phyloP scores from a whole-genome alignment of 2,888 invertebrate species.

The Eristalis arbustorum region DNA sequence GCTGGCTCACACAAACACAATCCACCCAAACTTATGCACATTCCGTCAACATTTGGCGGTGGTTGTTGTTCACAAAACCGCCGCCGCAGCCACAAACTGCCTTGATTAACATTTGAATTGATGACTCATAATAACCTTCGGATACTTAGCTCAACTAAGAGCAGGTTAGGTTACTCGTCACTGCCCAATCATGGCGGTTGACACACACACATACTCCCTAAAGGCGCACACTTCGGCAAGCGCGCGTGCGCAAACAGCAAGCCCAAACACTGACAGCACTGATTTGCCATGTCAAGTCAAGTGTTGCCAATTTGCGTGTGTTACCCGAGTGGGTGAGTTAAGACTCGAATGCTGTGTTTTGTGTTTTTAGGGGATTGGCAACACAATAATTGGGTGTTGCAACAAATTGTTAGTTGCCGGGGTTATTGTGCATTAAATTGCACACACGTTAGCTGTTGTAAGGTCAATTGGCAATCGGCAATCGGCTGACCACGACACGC shows the following conservation, averaged over 20 bases:
- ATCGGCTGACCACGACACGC: conserved; percentile 25
- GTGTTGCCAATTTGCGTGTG: conserved; percentile 62
- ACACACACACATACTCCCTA: not conserved
- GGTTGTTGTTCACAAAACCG: conserved; percentile 25
- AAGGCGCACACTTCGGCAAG: not conserved
- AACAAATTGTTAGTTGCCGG: conserved; percentile 43
- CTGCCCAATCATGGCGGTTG: conserved; percentile 42
- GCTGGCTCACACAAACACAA: not conserved
- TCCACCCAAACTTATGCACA: conserved; percentile 17
- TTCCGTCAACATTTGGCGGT: conserved; percentile 4
- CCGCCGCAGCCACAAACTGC: not conserved
- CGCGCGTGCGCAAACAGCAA: not conserved
- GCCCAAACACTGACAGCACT: not conserved
- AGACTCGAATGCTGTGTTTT: conserved; percentile 20
- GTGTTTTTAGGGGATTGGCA: conserved; percentile 19
- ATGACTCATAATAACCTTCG: conserved; percentile 63
- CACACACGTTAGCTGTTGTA: conserved; percentile 25
- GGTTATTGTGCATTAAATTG: conserved; percentile 36
- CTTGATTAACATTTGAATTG: conserved; percentile 48
- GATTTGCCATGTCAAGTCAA: conserved; percentile 62
- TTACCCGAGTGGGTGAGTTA: conserved; percentile 20
- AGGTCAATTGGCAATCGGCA: conserved; percentile 44
- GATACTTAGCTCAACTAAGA: conserved; percentile 28
- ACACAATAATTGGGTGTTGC: conserved; percentile 51
- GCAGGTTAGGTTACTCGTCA: conserved; percentile 56